Conservation (phyloP, 2,113 vertebrate species). For the Odontesthes bonariensis region DNA sequence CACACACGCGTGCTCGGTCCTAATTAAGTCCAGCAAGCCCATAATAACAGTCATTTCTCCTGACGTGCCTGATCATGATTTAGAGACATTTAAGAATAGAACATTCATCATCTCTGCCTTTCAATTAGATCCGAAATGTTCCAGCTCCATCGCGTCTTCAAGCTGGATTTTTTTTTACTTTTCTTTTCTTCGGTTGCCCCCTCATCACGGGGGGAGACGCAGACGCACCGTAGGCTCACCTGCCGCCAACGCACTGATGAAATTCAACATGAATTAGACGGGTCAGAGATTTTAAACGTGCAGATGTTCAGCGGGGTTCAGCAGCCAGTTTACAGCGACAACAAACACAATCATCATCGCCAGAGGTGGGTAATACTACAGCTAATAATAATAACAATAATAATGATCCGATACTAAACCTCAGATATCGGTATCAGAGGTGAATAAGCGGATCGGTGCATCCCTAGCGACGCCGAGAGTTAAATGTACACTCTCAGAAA, state of each 20-base stretch:
- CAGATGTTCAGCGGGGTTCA: not conserved
- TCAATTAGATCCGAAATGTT: slow-evolving; percentile 14
- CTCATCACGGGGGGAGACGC: not conserved
- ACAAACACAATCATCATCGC: too few species aligned
- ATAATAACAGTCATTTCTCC: slow-evolving; percentile 24
- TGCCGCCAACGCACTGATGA: too few species aligned
- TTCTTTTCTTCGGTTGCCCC: too few species aligned
- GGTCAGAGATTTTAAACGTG: not conserved
- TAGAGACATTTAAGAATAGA: slow-evolving; percentile 28
- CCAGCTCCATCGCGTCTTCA: not conserved
- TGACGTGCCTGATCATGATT: slow-evolving; percentile 33
- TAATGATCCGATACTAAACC: too few species aligned
- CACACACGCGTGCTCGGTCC: not conserved
- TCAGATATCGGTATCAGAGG: too few species aligned
- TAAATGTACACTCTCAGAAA: too few species aligned
- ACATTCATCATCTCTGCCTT: slow-evolving; percentile 2
- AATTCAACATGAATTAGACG: too few species aligned
- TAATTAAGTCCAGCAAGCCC: slow-evolving; percentile 36
- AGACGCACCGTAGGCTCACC: too few species aligned
- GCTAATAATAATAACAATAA: too few species aligned
- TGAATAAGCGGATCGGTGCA: too few species aligned
- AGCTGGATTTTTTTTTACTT: slow-evolving; percentile 2
- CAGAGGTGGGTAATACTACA: too few species aligned
- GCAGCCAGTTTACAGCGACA: not conserved
- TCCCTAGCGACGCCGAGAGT: too few species aligned